These are phyloP conservation scores for Epistrophe eligans DNA, from an alignment of 2,888 invertebrate genomes.

Conservation along the genomic window DNA sequence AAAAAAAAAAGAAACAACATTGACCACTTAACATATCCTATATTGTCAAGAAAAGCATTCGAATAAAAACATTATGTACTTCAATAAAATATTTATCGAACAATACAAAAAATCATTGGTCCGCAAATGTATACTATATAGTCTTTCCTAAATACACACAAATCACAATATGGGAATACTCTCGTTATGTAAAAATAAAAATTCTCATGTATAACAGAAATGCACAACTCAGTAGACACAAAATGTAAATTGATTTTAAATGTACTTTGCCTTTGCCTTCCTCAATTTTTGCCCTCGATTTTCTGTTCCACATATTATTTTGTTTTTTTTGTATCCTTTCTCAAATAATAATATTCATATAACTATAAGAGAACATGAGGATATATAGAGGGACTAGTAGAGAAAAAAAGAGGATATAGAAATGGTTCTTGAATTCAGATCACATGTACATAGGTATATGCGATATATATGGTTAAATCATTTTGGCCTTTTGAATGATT, in stretches of 20 bases:
- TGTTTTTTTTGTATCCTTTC: not conserved
- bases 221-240: constrained; percentile 70
- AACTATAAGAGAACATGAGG: not conserved
- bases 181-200: constrained; percentile 19
- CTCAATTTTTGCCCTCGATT: constrained; percentile 21
- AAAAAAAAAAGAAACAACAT: not conserved
- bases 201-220: constrained; percentile 64
- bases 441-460: not conserved
- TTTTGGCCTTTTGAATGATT: constrained; percentile 69
- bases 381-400: no score
- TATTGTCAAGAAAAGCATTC: constrained; percentile 23
- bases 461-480: constrained; percentile 46
- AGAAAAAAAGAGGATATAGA: not conserved
- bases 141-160: constrained; percentile 23
- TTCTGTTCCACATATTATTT: constrained; percentile 6
- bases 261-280: constrained; percentile 55
- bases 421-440: constrained; percentile 32
- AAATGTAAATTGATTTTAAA: constrained; percentile 73
- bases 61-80: constrained; percentile 6
- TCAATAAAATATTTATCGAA: constrained; percentile 29
- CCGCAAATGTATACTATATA: constrained; percentile 56
- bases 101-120: constrained; percentile 58
- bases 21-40: constrained; percentile 6
- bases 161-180: not conserved
- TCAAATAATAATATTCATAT: constrained; percentile 16